A percentile compares a stretch with the other conserved stretches of the same genome.
phyloP scores from a whole-genome alignment of 2,113 vertebrate genomes.

The Neolamprologus brichardi region DNA sequence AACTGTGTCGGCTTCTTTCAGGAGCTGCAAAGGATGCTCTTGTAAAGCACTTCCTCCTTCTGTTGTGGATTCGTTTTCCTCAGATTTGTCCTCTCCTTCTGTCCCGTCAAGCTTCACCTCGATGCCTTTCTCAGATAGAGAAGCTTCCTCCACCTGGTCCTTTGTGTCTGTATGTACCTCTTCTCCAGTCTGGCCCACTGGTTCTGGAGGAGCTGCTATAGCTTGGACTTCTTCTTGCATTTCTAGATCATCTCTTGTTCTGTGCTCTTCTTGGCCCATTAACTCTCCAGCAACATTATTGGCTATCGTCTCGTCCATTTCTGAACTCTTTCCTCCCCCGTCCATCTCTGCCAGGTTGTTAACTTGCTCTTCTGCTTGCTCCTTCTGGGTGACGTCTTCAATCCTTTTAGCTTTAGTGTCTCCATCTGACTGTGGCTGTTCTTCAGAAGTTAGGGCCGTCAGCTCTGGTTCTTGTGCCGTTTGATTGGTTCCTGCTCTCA shows the following conservation, averaged over 20 bases:
- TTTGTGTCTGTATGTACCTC: background rate
- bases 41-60: background rate
- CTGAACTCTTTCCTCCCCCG: background rate
- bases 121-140: background rate
- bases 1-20: background rate
- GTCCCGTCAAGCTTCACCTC: background rate
- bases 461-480: background rate
- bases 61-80: background rate
- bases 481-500: background rate
- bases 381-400: background rate
- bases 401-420: background rate
- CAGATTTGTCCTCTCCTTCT: background rate
- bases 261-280: background rate
- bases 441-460: background rate
- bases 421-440: background rate
- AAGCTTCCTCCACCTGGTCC: background rate
- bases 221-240: background rate
- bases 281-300: background rate
- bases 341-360: background rate
- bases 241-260: background rate
- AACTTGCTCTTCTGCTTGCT: background rate
- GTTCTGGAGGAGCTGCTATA: background rate
- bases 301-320: background rate
- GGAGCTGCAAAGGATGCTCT: background rate
- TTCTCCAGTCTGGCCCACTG: background rate